Percentiles rank a stretch among this genome's conserved stretches.
phyloP scores from a whole-genome alignment of 2,113 vertebrate genomes.

The Poecile atricapillus region DNA sequence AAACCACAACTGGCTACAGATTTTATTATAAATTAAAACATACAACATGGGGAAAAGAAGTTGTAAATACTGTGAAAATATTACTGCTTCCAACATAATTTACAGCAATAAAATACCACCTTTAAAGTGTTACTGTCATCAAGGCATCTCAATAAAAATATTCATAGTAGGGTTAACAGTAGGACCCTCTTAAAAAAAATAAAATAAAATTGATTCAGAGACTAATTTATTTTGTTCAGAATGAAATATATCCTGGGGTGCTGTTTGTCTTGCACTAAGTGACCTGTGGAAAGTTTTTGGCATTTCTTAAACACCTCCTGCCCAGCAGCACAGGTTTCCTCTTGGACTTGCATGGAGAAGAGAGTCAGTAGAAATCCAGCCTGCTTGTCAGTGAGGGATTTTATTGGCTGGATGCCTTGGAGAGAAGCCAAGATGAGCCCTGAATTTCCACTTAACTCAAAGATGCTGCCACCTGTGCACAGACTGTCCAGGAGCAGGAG shows the following conservation, averaged over 20 bases:
- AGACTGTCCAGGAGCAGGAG: not conserved
- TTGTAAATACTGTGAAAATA: not conserved
- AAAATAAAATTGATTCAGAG: not conserved
- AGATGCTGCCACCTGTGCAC: not conserved
- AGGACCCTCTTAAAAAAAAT: not conserved
- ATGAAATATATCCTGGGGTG: accelerated
- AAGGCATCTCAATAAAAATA: not conserved
- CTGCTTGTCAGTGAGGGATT: not conserved
- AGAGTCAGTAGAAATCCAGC: not conserved
- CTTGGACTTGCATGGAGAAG: not conserved
- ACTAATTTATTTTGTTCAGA: not conserved
- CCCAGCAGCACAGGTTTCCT: not conserved
- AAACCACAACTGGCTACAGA: not conserved
- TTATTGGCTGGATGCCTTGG: not conserved
- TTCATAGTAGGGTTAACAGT: not conserved
- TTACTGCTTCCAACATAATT: not conserved
- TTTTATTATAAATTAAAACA: not conserved
- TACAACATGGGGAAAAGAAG: not conserved
- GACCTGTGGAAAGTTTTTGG: not conserved
- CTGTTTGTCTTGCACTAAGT: not conserved
- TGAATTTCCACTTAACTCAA: not conserved
- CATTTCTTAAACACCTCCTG: not conserved
- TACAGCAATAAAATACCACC: not conserved
- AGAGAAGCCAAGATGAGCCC: not conserved
- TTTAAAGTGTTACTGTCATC: not conserved